phyloP scores from a whole-genome alignment of 2,888 invertebrate species.

The Beris chalybata region DNA sequence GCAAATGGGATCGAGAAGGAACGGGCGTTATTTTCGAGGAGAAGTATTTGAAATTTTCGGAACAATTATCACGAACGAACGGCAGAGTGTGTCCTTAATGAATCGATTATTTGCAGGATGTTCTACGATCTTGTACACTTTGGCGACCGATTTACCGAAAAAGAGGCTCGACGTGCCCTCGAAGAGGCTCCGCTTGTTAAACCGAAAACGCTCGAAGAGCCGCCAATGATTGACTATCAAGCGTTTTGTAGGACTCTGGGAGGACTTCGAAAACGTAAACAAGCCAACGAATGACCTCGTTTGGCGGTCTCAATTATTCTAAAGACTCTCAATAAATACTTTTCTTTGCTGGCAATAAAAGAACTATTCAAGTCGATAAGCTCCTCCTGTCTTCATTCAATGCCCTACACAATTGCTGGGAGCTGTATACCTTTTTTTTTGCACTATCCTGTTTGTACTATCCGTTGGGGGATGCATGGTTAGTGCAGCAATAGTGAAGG shows the following conservation, averaged over 20 bases:
- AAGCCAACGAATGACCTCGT: slow-evolving; percentile 11
- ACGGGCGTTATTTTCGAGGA: slow-evolving; percentile 66
- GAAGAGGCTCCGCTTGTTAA: slow-evolving; percentile 65
- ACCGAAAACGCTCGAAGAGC: slow-evolving; percentile 56
- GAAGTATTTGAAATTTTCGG: slow-evolving; percentile 54
- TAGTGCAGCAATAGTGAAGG: slow-evolving; percentile 4
- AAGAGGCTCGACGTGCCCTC: slow-evolving; percentile 65
- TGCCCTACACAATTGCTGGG: background rate
- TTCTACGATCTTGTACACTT: slow-evolving; percentile 67
- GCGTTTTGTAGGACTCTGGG: slow-evolving; percentile 65
- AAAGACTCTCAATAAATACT: background rate
- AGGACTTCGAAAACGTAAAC: slow-evolving; percentile 55
- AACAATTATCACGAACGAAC: background rate
- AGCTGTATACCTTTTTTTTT: background rate
- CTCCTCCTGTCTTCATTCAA: background rate
- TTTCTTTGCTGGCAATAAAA: background rate
- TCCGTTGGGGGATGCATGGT: background rate
- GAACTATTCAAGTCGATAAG: slow-evolving; percentile 8
- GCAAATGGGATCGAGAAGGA: slow-evolving; percentile 66
- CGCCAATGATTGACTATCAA: slow-evolving; percentile 66
- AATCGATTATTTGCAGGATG: slow-evolving; percentile 56
- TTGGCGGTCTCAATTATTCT: background rate
- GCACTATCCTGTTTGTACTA: background rate
- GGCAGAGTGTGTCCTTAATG: background rate
- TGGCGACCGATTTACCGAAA: slow-evolving; percentile 66